Evolutionary conservation across 2,113 vertebrate genomes (phyloP), one percentile per base, ranked within the genome.

Genomic region (Pollachius pollachius): DNA sequence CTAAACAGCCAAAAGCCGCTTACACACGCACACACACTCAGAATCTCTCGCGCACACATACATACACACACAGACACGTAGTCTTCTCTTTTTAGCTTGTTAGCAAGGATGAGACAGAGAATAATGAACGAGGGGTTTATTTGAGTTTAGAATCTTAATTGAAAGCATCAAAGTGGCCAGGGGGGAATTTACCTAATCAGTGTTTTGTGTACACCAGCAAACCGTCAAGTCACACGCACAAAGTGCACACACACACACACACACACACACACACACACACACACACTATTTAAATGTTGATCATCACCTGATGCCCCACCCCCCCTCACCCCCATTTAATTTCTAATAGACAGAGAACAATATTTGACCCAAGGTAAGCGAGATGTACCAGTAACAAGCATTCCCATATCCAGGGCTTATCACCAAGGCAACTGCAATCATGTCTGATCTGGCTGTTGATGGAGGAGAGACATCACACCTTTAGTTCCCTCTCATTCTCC

Each of bases 121-220:
- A 81, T 86, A 85, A 88, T 89, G 86, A 91, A 93, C 89, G 89
- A 88, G 86, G 89, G 92, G 90, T 84, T 93, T 91, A 93, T 95
- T 95, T 95, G 94, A 94, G 94, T 95, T 96, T 89, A 92, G 93
- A 94, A 93, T 94, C 93, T 95, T 97, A 96, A 98, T 96, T 94
- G 94, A 95, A 95, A 92, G 93, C 90, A 91, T 92, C 93, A 92
- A 94, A 97, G 93, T 90, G 91, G 93, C 91, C 95, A 94, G 90
- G 87, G 89, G 96, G 95, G 94, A 95, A 93, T 94, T 93, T 93
- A 92, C 93, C 93, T 94, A 95, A 95, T 94, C 94, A 94, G 54
- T 57, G 54, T 57, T 17, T 76, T 84, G 76, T 81, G 94, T 90
- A 93, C 91, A 89, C 91, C 93, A 94, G 95, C 94, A 95, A 96